phyloP scores from a whole-genome alignment of 2,888 invertebrate species.

The Microctonus aethiopoides region DNA sequence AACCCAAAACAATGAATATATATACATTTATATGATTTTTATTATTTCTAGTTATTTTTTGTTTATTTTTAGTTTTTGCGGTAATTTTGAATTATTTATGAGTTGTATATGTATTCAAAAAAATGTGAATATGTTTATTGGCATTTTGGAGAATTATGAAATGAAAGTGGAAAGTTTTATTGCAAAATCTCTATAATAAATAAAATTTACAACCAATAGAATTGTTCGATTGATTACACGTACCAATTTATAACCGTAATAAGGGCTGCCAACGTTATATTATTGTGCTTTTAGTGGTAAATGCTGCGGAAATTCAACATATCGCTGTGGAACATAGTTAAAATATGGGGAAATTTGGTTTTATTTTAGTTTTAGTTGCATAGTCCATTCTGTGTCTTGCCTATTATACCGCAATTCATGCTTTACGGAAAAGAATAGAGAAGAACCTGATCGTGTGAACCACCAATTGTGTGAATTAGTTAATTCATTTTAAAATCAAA shows the following conservation, averaged over 20 bases:
- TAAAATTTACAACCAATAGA: too few species aligned
- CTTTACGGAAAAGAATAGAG: conserved; percentile 46
- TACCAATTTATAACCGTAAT: conserved; percentile 6
- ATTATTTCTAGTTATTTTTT: too few species aligned
- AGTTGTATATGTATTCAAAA: too few species aligned
- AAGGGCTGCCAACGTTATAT: conserved; percentile 4
- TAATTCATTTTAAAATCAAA: conserved; percentile 48
- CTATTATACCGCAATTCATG: conserved; percentile 39
- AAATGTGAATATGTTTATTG: too few species aligned
- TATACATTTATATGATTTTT: too few species aligned
- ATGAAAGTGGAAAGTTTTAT: too few species aligned
- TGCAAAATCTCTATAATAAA: too few species aligned
- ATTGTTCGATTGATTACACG: conserved; percentile 25
- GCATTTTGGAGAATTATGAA: too few species aligned
- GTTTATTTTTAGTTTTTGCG: too few species aligned
- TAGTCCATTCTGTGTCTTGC: conserved; percentile 19
- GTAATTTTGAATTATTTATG: too few species aligned
- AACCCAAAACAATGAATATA: too few species aligned
- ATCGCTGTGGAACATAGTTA: neutral
- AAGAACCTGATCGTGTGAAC: conserved; percentile 49
- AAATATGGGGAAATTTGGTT: conserved; percentile 31
- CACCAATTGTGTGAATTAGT: conserved; percentile 46
- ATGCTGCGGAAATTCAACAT: neutral
- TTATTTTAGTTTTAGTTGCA: conserved; percentile 36
- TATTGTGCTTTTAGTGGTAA: neutral